These are phyloP conservation scores for Perodicticus potto DNA, from an alignment of 2,797 vertebrate genomes.

Conservation along the genomic window DNA sequence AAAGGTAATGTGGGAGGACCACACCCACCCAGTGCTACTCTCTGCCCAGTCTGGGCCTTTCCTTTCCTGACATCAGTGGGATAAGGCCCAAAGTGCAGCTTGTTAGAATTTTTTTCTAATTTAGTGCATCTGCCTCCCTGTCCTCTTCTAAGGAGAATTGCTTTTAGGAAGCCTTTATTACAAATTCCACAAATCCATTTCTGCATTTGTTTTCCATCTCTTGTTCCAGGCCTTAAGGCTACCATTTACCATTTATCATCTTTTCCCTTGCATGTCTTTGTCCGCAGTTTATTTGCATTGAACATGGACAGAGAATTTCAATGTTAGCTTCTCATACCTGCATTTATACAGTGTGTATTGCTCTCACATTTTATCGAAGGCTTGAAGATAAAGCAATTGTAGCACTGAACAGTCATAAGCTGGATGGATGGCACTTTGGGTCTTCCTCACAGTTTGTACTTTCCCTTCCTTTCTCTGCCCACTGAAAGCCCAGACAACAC, in stretches of 20 bases:
- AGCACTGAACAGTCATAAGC: background rate
- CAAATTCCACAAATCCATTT: background rate
- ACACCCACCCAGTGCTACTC: background rate
- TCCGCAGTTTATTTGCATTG: background rate
- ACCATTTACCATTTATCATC: background rate
- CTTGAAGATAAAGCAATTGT: background rate
- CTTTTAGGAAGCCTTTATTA: background rate
- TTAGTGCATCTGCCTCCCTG: too few relatives aligned
- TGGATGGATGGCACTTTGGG: too few relatives aligned
- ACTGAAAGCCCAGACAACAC: too few relatives aligned
- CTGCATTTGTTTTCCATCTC: background rate
- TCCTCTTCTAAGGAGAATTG: background rate
- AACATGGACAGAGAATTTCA: background rate
- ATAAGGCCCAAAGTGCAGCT: fast-evolving
- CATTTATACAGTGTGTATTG: background rate
- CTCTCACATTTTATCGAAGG: background rate
- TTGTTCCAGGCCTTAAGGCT: background rate
- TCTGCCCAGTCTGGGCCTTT: background rate
- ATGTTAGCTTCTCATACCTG: background rate
- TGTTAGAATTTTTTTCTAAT: background rate
- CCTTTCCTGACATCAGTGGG: background rate
- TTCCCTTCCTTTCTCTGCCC: background rate
- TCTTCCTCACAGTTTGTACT: background rate
- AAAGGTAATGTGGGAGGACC: background rate
- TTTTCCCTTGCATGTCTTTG: background rate